A percentile compares a stretch with the other conserved stretches of the same genome.
Conservation (phyloP, 2,797 vertebrate genomes). For the Coranthus polyacanthus region DNA sequence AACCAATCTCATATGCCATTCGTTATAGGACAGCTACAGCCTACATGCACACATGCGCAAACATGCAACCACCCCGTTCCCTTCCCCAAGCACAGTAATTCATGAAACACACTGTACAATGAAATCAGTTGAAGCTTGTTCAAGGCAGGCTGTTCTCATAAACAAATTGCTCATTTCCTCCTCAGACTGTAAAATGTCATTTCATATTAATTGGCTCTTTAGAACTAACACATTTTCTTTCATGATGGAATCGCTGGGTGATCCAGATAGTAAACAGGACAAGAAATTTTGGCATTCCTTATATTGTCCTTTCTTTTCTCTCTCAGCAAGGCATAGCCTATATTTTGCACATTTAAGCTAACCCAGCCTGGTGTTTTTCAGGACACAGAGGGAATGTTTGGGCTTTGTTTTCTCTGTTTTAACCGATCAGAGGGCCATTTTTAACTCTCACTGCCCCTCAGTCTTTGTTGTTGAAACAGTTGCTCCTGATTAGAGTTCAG, state of each 20-base stretch:
- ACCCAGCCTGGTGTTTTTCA: constrained; percentile 44
- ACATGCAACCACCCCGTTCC: constrained; percentile 41
- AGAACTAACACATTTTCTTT: constrained; percentile 2
- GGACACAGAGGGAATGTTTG: constrained; percentile 37
- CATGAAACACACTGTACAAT: constrained; percentile 43
- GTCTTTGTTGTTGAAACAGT: constrained; percentile 86
- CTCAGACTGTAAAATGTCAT: constrained; percentile 22
- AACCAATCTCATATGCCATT: constrained; percentile 70
- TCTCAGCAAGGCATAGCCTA: constrained; percentile 11
- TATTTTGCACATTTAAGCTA: constrained; percentile 41
- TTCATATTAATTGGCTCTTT: constrained; percentile 21
- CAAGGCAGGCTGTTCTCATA: constrained; percentile 21
- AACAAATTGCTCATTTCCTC: constrained; percentile 20
- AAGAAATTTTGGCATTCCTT: background rate
- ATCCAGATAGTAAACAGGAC: background rate
- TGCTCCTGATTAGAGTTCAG: constrained; percentile 84
- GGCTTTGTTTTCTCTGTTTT: constrained; percentile 53
- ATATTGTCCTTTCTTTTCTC: constrained; percentile 6
- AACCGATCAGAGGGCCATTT: constrained; percentile 57
- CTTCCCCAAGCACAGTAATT: constrained; percentile 55
- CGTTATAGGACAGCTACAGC: constrained; percentile 57
- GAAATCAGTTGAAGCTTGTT: constrained; percentile 55
- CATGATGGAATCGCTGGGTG: background rate
- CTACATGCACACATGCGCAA: constrained; percentile 63
- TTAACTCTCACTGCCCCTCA: constrained; percentile 61